A percentile compares a stretch with the other conserved stretches of the same genome.
Evolutionary conservation across 1,140 invertebrate species (phyloP).

Genomic region (Drosophila busckii): DNA sequence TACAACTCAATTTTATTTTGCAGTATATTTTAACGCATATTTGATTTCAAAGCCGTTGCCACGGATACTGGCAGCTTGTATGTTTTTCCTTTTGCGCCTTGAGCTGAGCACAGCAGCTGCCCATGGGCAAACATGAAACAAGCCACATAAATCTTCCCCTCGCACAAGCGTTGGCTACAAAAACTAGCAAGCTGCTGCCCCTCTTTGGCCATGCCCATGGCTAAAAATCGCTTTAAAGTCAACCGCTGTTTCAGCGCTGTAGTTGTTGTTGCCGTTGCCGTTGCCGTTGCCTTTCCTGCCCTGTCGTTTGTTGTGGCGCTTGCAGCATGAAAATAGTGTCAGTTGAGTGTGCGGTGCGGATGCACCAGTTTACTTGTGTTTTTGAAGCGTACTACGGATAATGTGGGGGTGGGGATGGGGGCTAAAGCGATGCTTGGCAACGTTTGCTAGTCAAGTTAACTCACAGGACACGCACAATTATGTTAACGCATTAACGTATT

Average conservation of each 20-base stretch:
- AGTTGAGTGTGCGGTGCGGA: constrained; percentile 43
- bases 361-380: constrained; percentile 29
- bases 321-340: constrained; percentile 56
- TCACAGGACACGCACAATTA: constrained; percentile 37
- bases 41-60: constrained; percentile 13
- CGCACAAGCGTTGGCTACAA: no score
- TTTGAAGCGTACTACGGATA: constrained; percentile 15
- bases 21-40: constrained; percentile 17
- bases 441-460: constrained; percentile 24
- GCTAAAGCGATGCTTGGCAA: not conserved
- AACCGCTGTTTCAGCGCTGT: no score
- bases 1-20: no score
- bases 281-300: constrained; percentile 10
- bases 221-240: constrained; percentile 35
- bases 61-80: constrained; percentile 15
- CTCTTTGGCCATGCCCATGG: not conserved
- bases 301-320: constrained; percentile 32
- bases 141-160: not conserved
- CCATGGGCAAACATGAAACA: constrained; percentile 19
- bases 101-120: constrained; percentile 32
- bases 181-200: no score
- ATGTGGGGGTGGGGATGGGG: not conserved
- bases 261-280: constrained; percentile 5
- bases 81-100: constrained; percentile 26
- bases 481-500: constrained; percentile 57